Evolutionary conservation across 2,797 vertebrate genomes (phyloP), one percentile per base, ranked within the genome.

Genomic region (Epinephelus malabaricus): DNA sequence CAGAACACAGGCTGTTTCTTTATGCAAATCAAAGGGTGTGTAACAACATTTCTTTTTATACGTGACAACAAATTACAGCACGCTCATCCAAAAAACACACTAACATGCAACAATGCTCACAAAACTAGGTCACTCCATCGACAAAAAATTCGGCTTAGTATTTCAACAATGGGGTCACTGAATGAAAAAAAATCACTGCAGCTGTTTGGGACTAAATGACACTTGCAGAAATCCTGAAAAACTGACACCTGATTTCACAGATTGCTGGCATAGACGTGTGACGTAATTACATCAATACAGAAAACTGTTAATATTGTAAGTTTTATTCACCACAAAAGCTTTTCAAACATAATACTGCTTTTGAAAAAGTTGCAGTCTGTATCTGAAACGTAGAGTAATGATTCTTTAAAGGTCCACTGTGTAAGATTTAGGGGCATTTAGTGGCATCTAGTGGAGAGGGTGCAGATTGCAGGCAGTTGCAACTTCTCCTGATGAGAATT

Each of bases 21-120:
- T 17, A 23, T 68, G 50, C 15, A 82, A 78, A 69, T 76, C 55
- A 46, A 71, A 45, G 64, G 27, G 45, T 63, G 54, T 68, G 54
- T 66, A 46, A 68, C 75, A 81, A 69, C 51, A 69, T 18, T 23
- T 55, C 25, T 19, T 27, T 55, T 54, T 54, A 14, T 3, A 79
- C 51, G 1, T 73, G 21, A 72, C 60, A 49, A 83, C 78, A 77
- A 74, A 43, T 82, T 69, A 89, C 79, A 79, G 49, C 60, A 87
- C 76, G 38, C 56, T 80, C 68, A 58, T 85, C 87, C 73, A 81
- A 80, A 85, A 77, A 64, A 80, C 67, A 87, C 73, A 78, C 73
- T 55, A 82, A 86, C 82, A 89, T 81, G 73, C 79, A 73, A 77
- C 77, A 55, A 53, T 55, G 47, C 78, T 81, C 78, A 90, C 82